A percentile compares a stretch with the other conserved stretches of the same genome.
These are phyloP conservation scores for Augiades crinisus DNA, from an alignment of 2,888 invertebrate species.

Conservation along the genomic window DNA sequence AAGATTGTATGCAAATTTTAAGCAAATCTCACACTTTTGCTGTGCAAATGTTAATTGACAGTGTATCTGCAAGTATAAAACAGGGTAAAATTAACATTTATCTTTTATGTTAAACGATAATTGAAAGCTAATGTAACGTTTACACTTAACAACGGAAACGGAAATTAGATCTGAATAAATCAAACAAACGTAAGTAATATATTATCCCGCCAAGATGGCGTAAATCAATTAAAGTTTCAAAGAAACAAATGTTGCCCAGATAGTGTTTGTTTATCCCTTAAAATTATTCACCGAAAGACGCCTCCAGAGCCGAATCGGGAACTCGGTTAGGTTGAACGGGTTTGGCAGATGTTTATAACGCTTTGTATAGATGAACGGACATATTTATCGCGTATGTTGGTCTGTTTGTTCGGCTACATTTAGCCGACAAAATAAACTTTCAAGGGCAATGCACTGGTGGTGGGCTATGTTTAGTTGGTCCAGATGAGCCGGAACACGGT, in stretches of 20 bases:
- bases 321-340: background rate
- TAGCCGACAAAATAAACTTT: conserved; percentile 39
- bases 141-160: conserved; percentile 15
- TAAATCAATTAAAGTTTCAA: conserved; percentile 8
- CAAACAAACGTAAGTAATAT: conserved; percentile 14
- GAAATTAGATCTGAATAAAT: conserved; percentile 12
- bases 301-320: background rate
- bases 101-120: no score
- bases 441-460: conserved; percentile 38
- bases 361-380: conserved; percentile 21
- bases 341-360: conserved; percentile 15
- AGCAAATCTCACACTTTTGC: no score
- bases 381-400: conserved; percentile 22
- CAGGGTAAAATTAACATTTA: no score
- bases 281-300: conserved; percentile 10
- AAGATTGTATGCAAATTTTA: no score
- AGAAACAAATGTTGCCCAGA: conserved; percentile 10
- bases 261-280: conserved; percentile 11
- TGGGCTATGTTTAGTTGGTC: conserved; percentile 25
- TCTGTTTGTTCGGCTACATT: conserved; percentile 27
- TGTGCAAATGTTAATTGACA: no score
- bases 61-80: no score
- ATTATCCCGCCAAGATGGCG: background rate
- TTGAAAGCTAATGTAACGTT: background rate
- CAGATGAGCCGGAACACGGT: conserved; percentile 6